Conservation (phyloP, 1,140 invertebrate genomes). For the Sitophilus oryzae region DNA sequence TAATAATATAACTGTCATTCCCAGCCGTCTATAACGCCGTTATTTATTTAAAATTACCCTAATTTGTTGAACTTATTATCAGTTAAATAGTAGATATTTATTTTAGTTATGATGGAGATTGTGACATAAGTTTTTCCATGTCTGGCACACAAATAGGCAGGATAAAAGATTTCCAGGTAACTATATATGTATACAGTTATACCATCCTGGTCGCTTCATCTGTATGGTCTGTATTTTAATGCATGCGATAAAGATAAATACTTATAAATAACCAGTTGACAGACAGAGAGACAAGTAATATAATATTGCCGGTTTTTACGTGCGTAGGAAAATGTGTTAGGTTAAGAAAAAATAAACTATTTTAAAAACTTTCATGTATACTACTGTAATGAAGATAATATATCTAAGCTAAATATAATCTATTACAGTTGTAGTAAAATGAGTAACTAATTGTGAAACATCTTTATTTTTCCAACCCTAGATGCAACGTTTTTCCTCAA, state of each 20-base stretch:
- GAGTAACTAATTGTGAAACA: too few relatives aligned
- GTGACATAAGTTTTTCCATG: slow-evolving; percentile 81
- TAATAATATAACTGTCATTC: neutral
- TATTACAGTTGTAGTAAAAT: too few relatives aligned
- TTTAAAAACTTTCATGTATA: too few relatives aligned
- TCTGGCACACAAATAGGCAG: slow-evolving; percentile 71
- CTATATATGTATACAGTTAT: neutral
- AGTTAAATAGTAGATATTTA: slow-evolving; percentile 27
- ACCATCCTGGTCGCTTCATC: neutral
- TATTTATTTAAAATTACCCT: slow-evolving; percentile 1
- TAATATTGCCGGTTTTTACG: neutral
- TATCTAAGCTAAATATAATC: too few relatives aligned
- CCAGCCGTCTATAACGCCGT: too few relatives aligned
- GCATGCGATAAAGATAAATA: too few relatives aligned
- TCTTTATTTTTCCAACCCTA: too few relatives aligned
- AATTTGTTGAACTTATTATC: neutral
- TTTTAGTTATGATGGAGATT: slow-evolving; percentile 84
- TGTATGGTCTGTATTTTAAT: too few relatives aligned
- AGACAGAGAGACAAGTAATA: neutral
- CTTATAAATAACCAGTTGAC: too few relatives aligned
- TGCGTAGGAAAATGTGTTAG: neutral
- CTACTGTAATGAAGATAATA: too few relatives aligned
- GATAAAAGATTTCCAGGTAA: slow-evolving; percentile 72
- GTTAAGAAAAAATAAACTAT: too few relatives aligned
- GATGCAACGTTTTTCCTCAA: too few relatives aligned